Conservation (phyloP, 2,797 vertebrate species). For the Babyrousa celebensis region DNA sequence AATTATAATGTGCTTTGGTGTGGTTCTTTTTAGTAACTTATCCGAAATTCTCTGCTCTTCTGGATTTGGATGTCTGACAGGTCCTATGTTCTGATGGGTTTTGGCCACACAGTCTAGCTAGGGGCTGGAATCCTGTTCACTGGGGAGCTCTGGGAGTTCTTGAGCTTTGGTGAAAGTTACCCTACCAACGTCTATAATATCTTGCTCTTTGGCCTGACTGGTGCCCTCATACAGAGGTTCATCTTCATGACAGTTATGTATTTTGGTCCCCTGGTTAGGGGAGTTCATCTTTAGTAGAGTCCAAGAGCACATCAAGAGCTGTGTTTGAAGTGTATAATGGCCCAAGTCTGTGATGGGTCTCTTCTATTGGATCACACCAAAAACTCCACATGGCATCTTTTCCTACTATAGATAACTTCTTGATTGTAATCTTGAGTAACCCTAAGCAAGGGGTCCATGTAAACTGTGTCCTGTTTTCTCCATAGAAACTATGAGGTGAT, state of each 20-base stretch:
- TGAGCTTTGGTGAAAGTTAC: constrained; percentile 96
- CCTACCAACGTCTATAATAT: constrained; percentile 96
- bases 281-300: not conserved
- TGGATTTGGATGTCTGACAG: not conserved
- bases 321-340: not conserved
- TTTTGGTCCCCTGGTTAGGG: not conserved
- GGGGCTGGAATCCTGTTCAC: constrained; percentile 94
- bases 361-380: not conserved
- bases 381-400: not conserved
- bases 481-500: not conserved
- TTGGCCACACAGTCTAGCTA: not conserved
- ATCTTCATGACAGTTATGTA: too few relatives aligned
- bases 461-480: not conserved
- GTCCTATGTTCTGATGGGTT: not conserved
- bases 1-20: not conserved
- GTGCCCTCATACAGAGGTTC: constrained; percentile 90
- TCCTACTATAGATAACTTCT: not conserved
- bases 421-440: not conserved
- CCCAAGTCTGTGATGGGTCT: not conserved
- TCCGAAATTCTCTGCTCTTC: not conserved
- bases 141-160: constrained; percentile 97
- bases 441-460: not conserved
- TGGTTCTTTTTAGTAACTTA: not conserved
- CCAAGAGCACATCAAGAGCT: not conserved
- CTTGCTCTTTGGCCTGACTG: constrained; percentile 97